Evolutionary conservation across 2,888 invertebrate genomes (phyloP).

Genomic region (Torymus aiolomorphi): DNA sequence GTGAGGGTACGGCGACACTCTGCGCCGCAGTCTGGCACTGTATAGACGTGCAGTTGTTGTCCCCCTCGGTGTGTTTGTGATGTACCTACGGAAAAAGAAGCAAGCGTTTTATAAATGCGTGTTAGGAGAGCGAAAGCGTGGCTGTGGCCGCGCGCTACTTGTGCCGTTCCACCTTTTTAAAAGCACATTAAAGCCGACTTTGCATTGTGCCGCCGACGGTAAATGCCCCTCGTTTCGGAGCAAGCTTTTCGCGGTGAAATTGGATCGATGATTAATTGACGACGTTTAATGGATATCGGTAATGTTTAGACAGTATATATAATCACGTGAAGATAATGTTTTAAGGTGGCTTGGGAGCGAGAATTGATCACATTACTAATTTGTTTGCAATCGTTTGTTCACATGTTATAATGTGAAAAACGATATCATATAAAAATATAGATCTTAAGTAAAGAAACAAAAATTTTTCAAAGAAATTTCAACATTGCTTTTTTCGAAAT

Average conservation of each 20-base stretch:
- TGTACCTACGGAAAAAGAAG: slow-evolving; percentile 23
- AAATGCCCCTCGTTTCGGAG: background rate
- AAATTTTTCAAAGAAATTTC: too few relatives aligned
- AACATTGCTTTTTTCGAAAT: too few relatives aligned
- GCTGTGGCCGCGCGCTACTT: background rate
- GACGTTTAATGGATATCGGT: too few relatives aligned
- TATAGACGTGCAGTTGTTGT: background rate
- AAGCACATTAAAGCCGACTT: slow-evolving; percentile 63
- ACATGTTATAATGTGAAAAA: too few relatives aligned
- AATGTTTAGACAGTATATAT: too few relatives aligned
- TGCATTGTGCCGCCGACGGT: slow-evolving; percentile 10
- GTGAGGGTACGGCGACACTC: slow-evolving; percentile 63
- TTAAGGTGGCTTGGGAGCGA: too few relatives aligned
- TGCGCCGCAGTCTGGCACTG: slow-evolving; percentile 61
- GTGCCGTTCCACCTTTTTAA: slow-evolving; percentile 65
- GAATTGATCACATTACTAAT: too few relatives aligned
- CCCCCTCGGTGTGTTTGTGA: slow-evolving; percentile 1
- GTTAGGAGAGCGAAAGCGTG: slow-evolving; percentile 22
- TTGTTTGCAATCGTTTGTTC: too few relatives aligned
- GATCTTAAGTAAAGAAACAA: too few relatives aligned
- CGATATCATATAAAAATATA: too few relatives aligned
- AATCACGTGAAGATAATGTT: too few relatives aligned
- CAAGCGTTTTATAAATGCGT: slow-evolving; percentile 29
- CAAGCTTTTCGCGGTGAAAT: background rate
- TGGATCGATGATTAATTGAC: background rate